Evolutionary conservation across 2,888 invertebrate genomes (phyloP), one percentile per base, ranked within the genome.

Genomic region (Troides aeacus): DNA sequence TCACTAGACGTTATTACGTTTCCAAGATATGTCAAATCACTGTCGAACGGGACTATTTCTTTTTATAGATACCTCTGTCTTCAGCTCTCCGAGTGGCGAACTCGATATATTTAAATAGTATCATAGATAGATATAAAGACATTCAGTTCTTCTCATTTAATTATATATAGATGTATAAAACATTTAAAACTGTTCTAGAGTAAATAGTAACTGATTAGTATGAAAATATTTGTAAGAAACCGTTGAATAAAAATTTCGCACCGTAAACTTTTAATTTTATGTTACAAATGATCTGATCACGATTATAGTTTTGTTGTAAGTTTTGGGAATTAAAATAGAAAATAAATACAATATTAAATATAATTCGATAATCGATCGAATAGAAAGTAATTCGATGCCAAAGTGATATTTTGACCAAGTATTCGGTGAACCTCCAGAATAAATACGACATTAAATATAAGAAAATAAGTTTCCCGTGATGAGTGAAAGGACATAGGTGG

Each of bases 401-500:
- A n/a, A 7, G 8, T n/a, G 53, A 53, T 53, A 53, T 53, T 53
- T n/a, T 53, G 53, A n/a, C 5, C 53, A 36, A 69, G 66, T 69
- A 68, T 71, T 72, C 73, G 72, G 73, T 73, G 74, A 68, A 67
- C 71, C 71, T 73, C 66, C 67, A 59, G 39, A 57, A 23, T 53
- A 61, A 57, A 64, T 24, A 23, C 36, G 42, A 64, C 18, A 60
- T 53, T 42, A 66, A 36, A 53, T 21, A 68, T 30, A 66, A 15
- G 56, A 57, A 30, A 24, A 56, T 46, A 59, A 70, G 56, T 67
- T 62, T 59, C 18, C 56, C 58, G 76, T 77, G 74, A 85, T 85
- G 86, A 77, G 81, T 72, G 77, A 75, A 71, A 81, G 87, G 87
- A 90, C 85, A 89, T 90, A 89, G 88, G 81, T 77, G 79, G 79